Percentiles rank a stretch among this genome's conserved stretches.
phyloP scores from a whole-genome alignment of 2,888 invertebrate species.

The Lypha dubia region DNA sequence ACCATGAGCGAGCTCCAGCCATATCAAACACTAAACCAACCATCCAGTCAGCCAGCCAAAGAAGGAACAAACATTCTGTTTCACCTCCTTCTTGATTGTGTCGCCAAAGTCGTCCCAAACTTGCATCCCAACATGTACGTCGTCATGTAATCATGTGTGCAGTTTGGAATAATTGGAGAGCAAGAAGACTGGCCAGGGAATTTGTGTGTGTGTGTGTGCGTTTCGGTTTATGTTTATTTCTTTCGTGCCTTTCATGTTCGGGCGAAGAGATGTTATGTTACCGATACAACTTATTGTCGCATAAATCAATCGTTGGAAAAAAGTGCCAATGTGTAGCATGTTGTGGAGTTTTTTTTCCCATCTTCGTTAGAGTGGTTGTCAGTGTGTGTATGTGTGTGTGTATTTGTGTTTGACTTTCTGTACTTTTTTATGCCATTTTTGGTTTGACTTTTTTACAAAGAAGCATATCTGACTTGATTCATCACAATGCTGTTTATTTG shows the following conservation, averaged over 20 bases:
- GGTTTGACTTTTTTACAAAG: conserved; percentile 66
- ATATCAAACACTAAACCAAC: conserved; percentile 18
- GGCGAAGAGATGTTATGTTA: conserved; percentile 72
- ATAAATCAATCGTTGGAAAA: conserved; percentile 71
- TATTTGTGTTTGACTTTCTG: conserved; percentile 1
- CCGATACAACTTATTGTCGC: conserved; percentile 72
- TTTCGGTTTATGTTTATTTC: conserved; percentile 54
- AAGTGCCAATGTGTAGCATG: conserved; percentile 69
- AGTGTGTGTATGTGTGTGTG: no score
- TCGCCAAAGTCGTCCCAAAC: conserved; percentile 24
- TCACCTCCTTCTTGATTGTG: neutral
- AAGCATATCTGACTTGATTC: conserved; percentile 69
- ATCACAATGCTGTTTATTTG: conserved; percentile 62
- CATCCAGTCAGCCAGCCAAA: conserved; percentile 2
- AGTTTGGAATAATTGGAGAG: conserved; percentile 28
- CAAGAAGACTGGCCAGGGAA: conserved; percentile 58
- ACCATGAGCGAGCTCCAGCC: conserved; percentile 28
- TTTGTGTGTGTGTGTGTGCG: conserved; percentile 30
- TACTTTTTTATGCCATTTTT: conserved; percentile 30
- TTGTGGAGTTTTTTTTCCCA: conserved; percentile 49
- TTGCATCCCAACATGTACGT: conserved; percentile 28
- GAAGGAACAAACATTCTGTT: conserved; percentile 18
- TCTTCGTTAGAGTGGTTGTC: conserved; percentile 21
- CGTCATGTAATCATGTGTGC: conserved; percentile 38
- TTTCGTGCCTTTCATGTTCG: conserved; percentile 71